These are phyloP conservation scores for Bedellia somnulentella DNA, from an alignment of 2,888 invertebrate species.

Conservation along the genomic window DNA sequence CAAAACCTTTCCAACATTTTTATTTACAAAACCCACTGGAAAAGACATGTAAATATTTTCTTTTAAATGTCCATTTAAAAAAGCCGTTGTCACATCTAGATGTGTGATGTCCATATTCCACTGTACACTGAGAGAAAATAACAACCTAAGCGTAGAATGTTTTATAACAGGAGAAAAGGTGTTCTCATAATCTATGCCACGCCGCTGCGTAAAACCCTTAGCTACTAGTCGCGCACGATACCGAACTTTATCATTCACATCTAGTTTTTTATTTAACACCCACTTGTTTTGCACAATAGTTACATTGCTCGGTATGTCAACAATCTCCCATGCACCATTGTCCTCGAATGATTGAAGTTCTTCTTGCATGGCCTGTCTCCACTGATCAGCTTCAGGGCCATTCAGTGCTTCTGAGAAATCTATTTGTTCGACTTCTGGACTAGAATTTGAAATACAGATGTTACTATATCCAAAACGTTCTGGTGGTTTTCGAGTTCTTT, in stretches of 20 bases:
- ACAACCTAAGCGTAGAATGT: conserved; percentile 1
- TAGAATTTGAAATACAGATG: neutral
- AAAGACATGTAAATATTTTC: conserved; percentile 2
- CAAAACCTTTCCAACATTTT: neutral
- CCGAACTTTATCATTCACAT: conserved; percentile 3
- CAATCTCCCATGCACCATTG: conserved; percentile 1
- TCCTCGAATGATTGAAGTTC: neutral
- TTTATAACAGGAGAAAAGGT: conserved; percentile 4
- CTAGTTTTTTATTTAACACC: conserved; percentile 4
- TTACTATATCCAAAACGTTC: neutral
- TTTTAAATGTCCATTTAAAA: conserved; percentile 5
- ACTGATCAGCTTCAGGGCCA: conserved; percentile 10
- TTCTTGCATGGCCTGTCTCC: conserved; percentile 8
- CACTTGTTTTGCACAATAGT: conserved; percentile 3
- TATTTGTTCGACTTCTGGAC: neutral
- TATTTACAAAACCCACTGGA: conserved; percentile 2
- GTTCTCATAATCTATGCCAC: conserved; percentile 4
- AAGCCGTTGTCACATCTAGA: conserved; percentile 5
- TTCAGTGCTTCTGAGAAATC: conserved; percentile 7
- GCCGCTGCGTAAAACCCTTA: conserved; percentile 2
- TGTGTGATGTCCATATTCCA: conserved; percentile 6
- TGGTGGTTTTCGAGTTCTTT: neutral
- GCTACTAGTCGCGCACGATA: conserved; percentile 2
- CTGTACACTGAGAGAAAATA: conserved; percentile 3
- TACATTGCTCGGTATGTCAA: neutral